These are phyloP conservation scores for Lynx canadensis DNA, from an alignment of 2,113 vertebrate species.

Conservation along the genomic window DNA sequence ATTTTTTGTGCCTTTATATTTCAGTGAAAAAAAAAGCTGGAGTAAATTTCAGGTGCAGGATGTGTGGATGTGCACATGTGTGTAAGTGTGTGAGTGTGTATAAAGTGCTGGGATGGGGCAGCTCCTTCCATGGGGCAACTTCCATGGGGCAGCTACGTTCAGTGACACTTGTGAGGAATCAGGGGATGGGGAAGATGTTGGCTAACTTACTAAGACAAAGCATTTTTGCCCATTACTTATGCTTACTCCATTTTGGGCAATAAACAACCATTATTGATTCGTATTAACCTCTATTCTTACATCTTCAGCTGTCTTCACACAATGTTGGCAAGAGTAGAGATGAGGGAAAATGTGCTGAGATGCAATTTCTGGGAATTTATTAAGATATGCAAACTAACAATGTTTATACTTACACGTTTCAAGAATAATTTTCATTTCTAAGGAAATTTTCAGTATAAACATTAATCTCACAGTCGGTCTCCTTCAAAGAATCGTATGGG, in stretches of 20 bases:
- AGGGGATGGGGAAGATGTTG: too few relatives aligned
- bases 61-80: too few relatives aligned
- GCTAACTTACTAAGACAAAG: neutral
- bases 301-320: neutral
- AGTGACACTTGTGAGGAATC: neutral
- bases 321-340: neutral
- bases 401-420: neutral
- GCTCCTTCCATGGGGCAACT: neutral
- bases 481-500: neutral
- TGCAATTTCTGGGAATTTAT: neutral
- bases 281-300: neutral
- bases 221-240: neutral
- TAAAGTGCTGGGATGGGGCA: neutral
- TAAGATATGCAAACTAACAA: neutral
- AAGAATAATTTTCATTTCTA: conserved; percentile 29
- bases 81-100: neutral
- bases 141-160: neutral
- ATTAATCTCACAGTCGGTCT: neutral
- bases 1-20: neutral
- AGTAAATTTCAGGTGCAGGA: neutral
- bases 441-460: neutral
- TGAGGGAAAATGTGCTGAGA: neutral
- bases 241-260: neutral
- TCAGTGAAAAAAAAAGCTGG: neutral
- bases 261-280: neutral